Percentiles rank a stretch among this genome's conserved stretches.
Evolutionary conservation across 1,140 invertebrate species (phyloP).

Genomic region (Neotoxoptera formosana): DNA sequence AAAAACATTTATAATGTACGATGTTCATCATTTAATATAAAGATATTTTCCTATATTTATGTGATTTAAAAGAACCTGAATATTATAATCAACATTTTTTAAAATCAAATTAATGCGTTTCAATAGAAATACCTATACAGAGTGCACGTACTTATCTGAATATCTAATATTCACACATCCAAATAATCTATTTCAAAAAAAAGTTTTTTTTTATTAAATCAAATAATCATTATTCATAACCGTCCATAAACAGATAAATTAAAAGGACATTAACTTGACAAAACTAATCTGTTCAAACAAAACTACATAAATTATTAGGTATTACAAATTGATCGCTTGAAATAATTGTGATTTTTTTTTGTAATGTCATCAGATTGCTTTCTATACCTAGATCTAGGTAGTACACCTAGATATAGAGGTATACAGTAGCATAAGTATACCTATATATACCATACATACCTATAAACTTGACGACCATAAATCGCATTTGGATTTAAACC

Average conservation of each 20-base stretch:
- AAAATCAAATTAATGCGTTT: background rate
- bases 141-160: background rate
- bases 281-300: background rate
- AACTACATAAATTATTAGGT: background rate
- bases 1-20: background rate
- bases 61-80: background rate
- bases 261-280: background rate
- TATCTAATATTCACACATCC: background rate
- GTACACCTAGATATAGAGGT: background rate
- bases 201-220: background rate
- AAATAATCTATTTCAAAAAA: background rate
- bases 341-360: background rate
- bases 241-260: background rate
- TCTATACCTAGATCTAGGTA: conserved; percentile 2
- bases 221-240: background rate
- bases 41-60: background rate
- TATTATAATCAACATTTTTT: background rate
- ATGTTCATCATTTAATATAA: background rate
- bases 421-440: background rate
- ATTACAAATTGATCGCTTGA: background rate
- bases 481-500: conserved; percentile 45
- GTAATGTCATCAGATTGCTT: conserved; percentile 21
- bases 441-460: background rate
- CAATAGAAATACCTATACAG: background rate
- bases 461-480: conserved; percentile 7